phyloP scores from a whole-genome alignment of 2,888 invertebrate species.

The Biston betularia region DNA sequence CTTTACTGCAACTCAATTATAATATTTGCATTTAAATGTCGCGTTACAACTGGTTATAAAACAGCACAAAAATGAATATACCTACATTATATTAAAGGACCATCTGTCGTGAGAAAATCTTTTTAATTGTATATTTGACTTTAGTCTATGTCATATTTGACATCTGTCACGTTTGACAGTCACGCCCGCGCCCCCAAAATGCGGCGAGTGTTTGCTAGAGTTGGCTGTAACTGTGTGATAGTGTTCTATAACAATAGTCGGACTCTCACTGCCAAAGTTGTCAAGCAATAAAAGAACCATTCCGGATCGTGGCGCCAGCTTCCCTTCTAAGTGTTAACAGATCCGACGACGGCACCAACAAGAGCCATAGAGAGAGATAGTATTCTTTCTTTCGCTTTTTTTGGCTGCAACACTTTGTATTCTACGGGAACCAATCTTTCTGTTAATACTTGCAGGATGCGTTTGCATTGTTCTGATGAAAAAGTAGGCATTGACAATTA shows the following conservation, averaged over 20 bases:
- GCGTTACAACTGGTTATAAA: neutral
- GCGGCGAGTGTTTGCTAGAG: neutral
- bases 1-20: neutral
- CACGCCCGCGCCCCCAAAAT: neutral
- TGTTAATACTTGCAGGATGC: slow-evolving; percentile 6
- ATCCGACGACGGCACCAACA: no score
- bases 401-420: no score
- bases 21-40: no score
- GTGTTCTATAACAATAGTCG: slow-evolving; percentile 21
- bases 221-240: slow-evolving; percentile 3
- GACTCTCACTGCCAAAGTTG: slow-evolving; percentile 53
- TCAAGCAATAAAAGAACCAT: slow-evolving; percentile 51
- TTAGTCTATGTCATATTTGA: neutral
- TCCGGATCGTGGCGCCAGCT: slow-evolving; percentile 23
- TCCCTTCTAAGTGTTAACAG: neutral
- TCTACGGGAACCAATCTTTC: no score
- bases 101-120: neutral
- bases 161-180: slow-evolving; percentile 1
- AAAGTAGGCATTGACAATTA: no score
- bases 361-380: no score
- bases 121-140: neutral
- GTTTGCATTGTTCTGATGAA: slow-evolving; percentile 14
- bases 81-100: neutral
- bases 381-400: no score
- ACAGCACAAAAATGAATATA: neutral